Conservation (phyloP, 2,797 vertebrate species). For the Enteromius afrohamiltoni region DNA sequence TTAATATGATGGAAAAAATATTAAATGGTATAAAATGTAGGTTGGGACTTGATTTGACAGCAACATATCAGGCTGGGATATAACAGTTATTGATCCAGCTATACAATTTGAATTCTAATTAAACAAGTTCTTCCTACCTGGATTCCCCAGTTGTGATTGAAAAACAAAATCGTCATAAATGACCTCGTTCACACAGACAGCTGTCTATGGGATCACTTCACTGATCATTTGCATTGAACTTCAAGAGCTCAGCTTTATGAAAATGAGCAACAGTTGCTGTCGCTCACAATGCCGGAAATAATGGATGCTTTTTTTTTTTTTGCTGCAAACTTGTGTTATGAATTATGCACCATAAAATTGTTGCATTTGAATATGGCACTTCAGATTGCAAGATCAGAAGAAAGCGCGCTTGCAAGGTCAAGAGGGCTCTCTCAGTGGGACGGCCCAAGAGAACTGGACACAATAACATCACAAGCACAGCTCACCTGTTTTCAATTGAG, state of each 20-base stretch:
- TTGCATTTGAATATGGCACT: background rate
- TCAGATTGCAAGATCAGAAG: background rate
- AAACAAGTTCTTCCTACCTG: too few relatives aligned
- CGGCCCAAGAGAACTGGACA: constrained; percentile 4
- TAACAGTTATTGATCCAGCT: background rate
- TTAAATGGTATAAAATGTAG: background rate
- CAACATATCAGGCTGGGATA: background rate
- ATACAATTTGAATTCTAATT: background rate
- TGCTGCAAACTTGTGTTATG: background rate
- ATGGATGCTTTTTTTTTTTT: background rate
- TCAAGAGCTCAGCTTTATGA: constrained; percentile 8
- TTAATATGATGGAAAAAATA: background rate
- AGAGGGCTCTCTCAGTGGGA: constrained; percentile 4
- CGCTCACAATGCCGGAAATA: background rate
- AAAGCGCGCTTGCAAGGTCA: constrained; percentile 1
- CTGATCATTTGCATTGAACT: background rate
- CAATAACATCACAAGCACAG: constrained; percentile 29
- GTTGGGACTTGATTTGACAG: background rate
- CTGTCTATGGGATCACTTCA: background rate
- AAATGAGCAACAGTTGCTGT: constrained; percentile 1
- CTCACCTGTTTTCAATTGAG: constrained; percentile 63
- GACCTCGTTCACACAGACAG: background rate
- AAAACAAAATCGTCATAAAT: background rate
- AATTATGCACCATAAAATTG: background rate
- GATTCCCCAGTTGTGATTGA: background rate